Base-by-base conservation (phyloP, 2,113 vertebrate species). In the Sardina pilchardus region DNA sequence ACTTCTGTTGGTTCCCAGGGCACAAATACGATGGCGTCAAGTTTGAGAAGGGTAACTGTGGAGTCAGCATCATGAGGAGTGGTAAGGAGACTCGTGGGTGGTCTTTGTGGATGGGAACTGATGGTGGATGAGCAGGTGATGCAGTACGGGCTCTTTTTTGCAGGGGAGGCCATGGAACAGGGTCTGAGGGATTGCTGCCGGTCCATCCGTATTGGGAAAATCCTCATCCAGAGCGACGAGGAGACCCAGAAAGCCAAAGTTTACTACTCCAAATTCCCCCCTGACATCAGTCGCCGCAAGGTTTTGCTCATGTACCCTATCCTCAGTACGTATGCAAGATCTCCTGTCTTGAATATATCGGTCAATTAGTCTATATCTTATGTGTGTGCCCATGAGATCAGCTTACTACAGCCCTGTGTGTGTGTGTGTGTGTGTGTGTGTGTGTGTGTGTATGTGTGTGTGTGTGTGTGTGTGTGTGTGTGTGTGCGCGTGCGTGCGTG, bases 1-100 rank as follows among this genome's bases (percentile, higher is more conserved):
- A 10, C 48, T 16, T 83, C 50, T 81, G 42, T 50, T 84, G 1
- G 1, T 3, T 42, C 50, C 86, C 92, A 99, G 98, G 98, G 85
- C 97, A 99, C 94, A 99, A 99, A 87, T 99, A 99, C 26, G 97
- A 99, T 84, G 98, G 98, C 88, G 97, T 99, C 80, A 96, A 97
- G 90, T 99, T 99, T 85, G 98, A 99, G 90, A 98, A 99, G 93
- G 98, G 98, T 84, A 99, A 99, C 94, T 99, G 98, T 67, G 98
- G 98, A 44, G 98, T 99, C 93, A 99, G 98, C 96, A 99, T 99
- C 87, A 99, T 99, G 98, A 96, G 98, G 87, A 99, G 98, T 6
- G 98, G 98, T 99, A 94, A 92, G 71, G 98, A 1, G 1, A 34
- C 44, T 85, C 59, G 85, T 45, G 71, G 34, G 30, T 36, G 63